Base-by-base conservation (phyloP, 2,797 vertebrate species). In the Meriones psammophilus region DNA sequence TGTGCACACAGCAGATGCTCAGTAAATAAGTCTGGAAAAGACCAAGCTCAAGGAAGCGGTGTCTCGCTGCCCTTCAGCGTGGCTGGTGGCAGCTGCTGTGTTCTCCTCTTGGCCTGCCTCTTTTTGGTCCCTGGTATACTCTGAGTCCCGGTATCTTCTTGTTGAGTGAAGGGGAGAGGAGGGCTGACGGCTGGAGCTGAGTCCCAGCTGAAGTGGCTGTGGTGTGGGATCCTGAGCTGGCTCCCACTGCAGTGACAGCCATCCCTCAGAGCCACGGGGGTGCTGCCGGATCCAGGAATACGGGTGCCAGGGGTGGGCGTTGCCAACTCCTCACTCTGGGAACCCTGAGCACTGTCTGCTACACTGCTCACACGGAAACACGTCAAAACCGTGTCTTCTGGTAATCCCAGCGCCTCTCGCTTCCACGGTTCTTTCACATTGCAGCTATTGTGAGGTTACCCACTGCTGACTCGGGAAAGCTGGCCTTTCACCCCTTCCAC, bases 401-500 rank as follows among this genome's bases (percentile, higher is more conserved):
- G 39, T 17, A 50, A 50, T 50, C 24, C 33, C 28, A 2, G 69
- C 30, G 39, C n/a, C 54, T 68, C 5, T 77, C 24, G 28, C 0
- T 30, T 85, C 15, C 24, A 71, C 0, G 12, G 8, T n/a, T n/a
- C 20, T 92, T 54, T 78, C 20, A 26, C 79, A 80, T 39, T n/a
- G 42, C 33, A 7, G 10, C 33, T 56, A 1, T 56, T 78, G 91
- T 69, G 18, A 26, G 20, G 77, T 13, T 64, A 8, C 54, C 69
- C 64, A 66, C 54, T 54, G 36, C 26, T 22, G 22, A 42, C 68
- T 50, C 14, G 8, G 20, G 36, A 20, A 85, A 89, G 54, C 24
- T 4, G 6, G 60, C 30, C n/a, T 33, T 26, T 2, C 50, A 42
- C 33, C 4, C 4, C 12, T 42, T 54, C 6, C 0, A 1, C 39